Percentiles rank a stretch among this genome's conserved stretches.
These are phyloP conservation scores for Lagopus muta DNA, from an alignment of 2,113 vertebrate species.

Conservation along the genomic window DNA sequence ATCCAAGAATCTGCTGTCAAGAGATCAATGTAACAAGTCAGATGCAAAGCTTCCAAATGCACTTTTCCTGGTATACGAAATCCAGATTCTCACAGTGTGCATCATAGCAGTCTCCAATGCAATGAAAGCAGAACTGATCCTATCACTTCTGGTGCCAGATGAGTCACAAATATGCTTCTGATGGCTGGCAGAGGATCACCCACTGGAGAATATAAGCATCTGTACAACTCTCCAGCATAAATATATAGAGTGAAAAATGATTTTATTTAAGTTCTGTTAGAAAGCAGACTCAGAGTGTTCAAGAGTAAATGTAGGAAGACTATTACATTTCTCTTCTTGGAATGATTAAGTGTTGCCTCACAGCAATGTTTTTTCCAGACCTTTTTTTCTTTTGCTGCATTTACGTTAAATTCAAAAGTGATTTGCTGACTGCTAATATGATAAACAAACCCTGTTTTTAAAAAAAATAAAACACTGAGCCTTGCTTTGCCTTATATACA, in stretches of 20 bases:
- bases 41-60: neutral
- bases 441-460: neutral
- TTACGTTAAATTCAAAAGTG: neutral
- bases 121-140: neutral
- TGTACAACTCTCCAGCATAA: neutral
- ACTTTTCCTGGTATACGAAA: neutral
- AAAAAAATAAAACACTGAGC: neutral
- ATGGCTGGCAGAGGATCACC: neutral
- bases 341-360: neutral
- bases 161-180: neutral
- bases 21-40: neutral
- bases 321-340: neutral
- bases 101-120: neutral
- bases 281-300: neutral
- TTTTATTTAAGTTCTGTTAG: neutral
- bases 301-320: neutral
- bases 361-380: neutral
- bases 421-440: neutral
- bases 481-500: neutral
- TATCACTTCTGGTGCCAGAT: neutral
- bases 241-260: neutral
- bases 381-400: neutral
- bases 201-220: neutral
- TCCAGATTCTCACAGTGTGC: neutral
- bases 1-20: neutral